Evolutionary conservation across 1,140 invertebrate genomes (phyloP).

Genomic region (Hylyphantes graminicola): DNA sequence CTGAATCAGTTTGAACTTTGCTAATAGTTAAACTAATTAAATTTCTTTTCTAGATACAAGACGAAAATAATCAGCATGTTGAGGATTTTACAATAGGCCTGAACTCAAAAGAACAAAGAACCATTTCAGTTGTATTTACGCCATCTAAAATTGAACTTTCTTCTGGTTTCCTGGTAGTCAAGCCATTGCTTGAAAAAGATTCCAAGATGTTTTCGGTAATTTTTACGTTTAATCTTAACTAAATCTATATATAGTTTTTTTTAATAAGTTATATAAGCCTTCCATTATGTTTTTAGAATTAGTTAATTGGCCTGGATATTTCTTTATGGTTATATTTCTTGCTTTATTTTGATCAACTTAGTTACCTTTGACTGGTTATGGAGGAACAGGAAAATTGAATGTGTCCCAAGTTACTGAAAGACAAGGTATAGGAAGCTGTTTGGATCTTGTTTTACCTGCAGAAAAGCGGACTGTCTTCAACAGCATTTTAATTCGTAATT

Average conservation of each 20-base stretch:
- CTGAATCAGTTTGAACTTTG: not conserved
- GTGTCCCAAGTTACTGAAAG: slow-evolving; percentile 18
- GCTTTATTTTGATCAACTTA: not conserved
- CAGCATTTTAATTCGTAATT: slow-evolving; percentile 19
- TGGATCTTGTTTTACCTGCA: slow-evolving; percentile 1
- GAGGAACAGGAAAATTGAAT: slow-evolving; percentile 33
- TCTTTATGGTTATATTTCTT: not conserved
- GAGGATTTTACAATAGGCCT: not conserved
- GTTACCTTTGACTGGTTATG: slow-evolving; percentile 27
- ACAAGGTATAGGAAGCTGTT: slow-evolving; percentile 23
- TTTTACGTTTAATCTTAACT: not conserved
- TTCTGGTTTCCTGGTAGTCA: slow-evolving; percentile 27
- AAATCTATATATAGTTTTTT: not conserved
- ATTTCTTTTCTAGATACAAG: slow-evolving; percentile 11
- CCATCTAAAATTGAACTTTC: not conserved
- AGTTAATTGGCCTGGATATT: not conserved
- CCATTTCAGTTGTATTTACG: not conserved
- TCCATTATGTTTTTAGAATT: not conserved
- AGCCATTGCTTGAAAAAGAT: not conserved
- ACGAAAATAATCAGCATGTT: not conserved
- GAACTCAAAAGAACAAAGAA: slow-evolving; percentile 11
- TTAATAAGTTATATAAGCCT: not conserved
- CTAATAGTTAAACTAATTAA: not conserved
- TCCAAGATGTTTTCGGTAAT: slow-evolving; percentile 15
- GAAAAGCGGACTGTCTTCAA: not conserved